These are phyloP conservation scores for Austrofundulus limnaeus DNA, from an alignment of 2,113 vertebrate species.

Conservation along the genomic window DNA sequence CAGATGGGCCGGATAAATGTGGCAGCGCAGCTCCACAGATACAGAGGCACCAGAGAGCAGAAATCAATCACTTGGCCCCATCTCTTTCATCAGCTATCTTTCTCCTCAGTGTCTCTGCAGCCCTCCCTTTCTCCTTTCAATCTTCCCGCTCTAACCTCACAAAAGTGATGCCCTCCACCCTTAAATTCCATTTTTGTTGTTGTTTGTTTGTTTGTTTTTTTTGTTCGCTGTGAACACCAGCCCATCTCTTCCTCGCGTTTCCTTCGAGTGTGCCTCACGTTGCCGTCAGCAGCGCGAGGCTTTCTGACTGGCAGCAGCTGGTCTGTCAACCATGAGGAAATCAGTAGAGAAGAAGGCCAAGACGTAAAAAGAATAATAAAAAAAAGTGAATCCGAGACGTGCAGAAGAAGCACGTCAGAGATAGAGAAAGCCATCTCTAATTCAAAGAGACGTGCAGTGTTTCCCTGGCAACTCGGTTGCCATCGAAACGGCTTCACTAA, in stretches of 20 bases:
- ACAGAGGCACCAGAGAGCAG: conserved; percentile 45
- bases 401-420: conserved; percentile 47
- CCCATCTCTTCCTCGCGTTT: conserved; percentile 19
- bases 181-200: background rate
- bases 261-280: conserved; percentile 32
- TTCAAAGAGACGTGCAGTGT: conserved; percentile 83
- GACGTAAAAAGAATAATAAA: conserved; percentile 20
- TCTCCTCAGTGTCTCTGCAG: conserved; percentile 32
- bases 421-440: conserved; percentile 79
- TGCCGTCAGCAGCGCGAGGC: conserved; percentile 39
- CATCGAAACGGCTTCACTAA: conserved; percentile 79
- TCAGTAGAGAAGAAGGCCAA: conserved; percentile 39
- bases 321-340: conserved; percentile 65
- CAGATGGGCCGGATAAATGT: conserved; percentile 55
- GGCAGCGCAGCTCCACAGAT: conserved; percentile 54
- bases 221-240: conserved; percentile 25
- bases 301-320: conserved; percentile 75
- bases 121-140: conserved; percentile 37
- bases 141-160: conserved; percentile 44
- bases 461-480: conserved; percentile 84
- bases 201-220: background rate
- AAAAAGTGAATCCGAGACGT: conserved; percentile 41
- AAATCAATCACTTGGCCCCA: conserved; percentile 62
- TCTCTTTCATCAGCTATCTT: conserved; percentile 56
- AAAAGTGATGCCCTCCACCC: conserved; percentile 20